These are phyloP conservation scores for Bacillus rossius DNA, from an alignment of 1,140 invertebrate genomes.

Conservation along the genomic window DNA sequence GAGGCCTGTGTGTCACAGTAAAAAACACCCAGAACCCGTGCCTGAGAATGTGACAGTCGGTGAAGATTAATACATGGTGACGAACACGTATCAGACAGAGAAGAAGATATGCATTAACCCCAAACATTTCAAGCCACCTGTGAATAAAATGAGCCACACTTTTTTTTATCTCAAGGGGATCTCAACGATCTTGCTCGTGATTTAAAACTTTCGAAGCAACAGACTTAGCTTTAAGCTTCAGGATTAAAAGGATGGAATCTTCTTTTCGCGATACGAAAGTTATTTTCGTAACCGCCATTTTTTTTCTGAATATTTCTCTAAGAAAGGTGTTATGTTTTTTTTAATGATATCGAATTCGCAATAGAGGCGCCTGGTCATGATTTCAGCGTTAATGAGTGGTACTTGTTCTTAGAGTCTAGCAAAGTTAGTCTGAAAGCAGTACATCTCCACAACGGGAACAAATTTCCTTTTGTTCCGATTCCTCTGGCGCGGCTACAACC, in stretches of 20 bases:
- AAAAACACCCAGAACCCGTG: too few species aligned
- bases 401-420: neutral
- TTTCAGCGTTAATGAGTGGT: slow-evolving; percentile 6
- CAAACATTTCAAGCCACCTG: too few species aligned
- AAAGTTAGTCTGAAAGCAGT: slow-evolving; percentile 8
- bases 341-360: slow-evolving; percentile 5
- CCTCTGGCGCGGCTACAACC: too few species aligned
- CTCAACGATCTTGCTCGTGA: too few species aligned
- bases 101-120: too few species aligned
- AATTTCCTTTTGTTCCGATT: slow-evolving; percentile 12
- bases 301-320: slow-evolving; percentile 6
- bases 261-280: neutral
- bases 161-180: too few species aligned
- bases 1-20: too few species aligned
- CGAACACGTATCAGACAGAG: too few species aligned
- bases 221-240: slow-evolving; percentile 3
- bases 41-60: too few species aligned
- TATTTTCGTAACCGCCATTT: neutral
- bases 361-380: slow-evolving; percentile 3
- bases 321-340: neutral
- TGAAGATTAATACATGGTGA: too few species aligned
- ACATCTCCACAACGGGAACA: neutral
- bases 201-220: too few species aligned
- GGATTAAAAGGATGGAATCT: neutral
- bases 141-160: too few species aligned